Base-by-base conservation (phyloP, 2,797 vertebrate species). In the Babyrousa celebensis region DNA sequence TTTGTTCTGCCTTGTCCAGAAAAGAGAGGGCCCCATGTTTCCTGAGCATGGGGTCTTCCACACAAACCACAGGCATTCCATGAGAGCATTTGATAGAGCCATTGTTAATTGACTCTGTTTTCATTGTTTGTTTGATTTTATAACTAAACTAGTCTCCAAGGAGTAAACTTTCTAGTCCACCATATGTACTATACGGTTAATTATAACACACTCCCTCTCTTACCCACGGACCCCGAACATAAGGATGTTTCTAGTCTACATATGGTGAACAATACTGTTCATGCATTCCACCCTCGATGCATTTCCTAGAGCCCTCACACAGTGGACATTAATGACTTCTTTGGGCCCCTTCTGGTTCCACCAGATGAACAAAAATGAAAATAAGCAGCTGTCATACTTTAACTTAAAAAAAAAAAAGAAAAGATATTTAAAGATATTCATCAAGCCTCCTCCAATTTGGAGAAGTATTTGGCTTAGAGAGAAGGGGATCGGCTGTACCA, bases 61-160 rank as follows among this genome's bases (percentile, higher is more conserved):
- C 29, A 27, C 3, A 23, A 77, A 58, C 23, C 43, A 15, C 21
- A 62, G 70, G 62, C 68, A 18, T 78, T 60, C 20, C 52, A 4
- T 58, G 92, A 94, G 87, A 92, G 40, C 58, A n/a, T 60, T 83
- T 77, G 92, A 96, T 86, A 94, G 83, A 95, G 94, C 94, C 56
- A 97, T 97, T 97, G 97, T 97, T 98, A 97, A 95, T 92, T 97
- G 98, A 98, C 96, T 97, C 95, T 97, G 96, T 96, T 97, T 98
- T 97, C 95, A 95, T 96, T 98, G 97, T 98, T 98, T 98, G 96
- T 98, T 98, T 98, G 97, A 98, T 98, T 97, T 98, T 96, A 95
- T 97, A 98, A 95, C 95, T 97, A 97, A 97, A 97, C 97, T 97
- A 98, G 96, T 96, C 98, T 98, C 97, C 95, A 97, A 96, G 96